Conservation (phyloP, 1,140 invertebrate species). For the Saccostrea echinata region DNA sequence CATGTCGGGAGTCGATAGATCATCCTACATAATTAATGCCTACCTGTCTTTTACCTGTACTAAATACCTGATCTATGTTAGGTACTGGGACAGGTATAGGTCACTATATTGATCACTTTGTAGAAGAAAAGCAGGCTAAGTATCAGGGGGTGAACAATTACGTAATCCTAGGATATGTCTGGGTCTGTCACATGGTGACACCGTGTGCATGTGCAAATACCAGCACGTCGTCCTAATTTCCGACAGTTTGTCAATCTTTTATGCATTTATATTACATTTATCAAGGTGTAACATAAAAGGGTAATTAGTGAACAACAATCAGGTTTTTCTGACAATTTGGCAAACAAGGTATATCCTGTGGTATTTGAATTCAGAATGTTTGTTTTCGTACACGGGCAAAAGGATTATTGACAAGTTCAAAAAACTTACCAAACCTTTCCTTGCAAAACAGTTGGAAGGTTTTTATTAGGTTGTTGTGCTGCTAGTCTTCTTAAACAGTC, state of each 20-base stretch:
- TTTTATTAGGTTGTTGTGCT: slow-evolving; percentile 10
- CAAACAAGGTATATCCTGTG: neutral
- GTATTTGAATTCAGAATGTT: neutral
- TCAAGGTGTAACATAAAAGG: slow-evolving; percentile 6
- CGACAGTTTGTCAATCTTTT: slow-evolving; percentile 16
- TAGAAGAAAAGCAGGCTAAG: slow-evolving; percentile 20
- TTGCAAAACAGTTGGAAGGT: neutral
- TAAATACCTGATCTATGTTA: slow-evolving; percentile 16
- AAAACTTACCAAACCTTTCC: neutral
- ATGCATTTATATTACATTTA: slow-evolving; percentile 16
- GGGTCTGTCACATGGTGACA: slow-evolving; percentile 16
- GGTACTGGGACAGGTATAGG: slow-evolving; percentile 1
- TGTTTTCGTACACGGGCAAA: neutral
- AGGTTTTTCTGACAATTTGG: neutral
- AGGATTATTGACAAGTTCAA: neutral
- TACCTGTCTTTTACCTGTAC: slow-evolving; percentile 20
- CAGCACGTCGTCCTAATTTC: neutral
- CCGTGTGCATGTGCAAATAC: slow-evolving; percentile 19
- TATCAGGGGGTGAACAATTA: slow-evolving; percentile 3
- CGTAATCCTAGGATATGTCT: slow-evolving; percentile 17
- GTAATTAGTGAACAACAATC: slow-evolving; percentile 12
- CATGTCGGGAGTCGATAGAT: neutral
- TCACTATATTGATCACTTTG: slow-evolving; percentile 25
- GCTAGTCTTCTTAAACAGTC: neutral
- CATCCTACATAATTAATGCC: slow-evolving; percentile 13